phyloP scores from a whole-genome alignment of 2,888 invertebrate genomes.

The Phlogophora meticulosa region DNA sequence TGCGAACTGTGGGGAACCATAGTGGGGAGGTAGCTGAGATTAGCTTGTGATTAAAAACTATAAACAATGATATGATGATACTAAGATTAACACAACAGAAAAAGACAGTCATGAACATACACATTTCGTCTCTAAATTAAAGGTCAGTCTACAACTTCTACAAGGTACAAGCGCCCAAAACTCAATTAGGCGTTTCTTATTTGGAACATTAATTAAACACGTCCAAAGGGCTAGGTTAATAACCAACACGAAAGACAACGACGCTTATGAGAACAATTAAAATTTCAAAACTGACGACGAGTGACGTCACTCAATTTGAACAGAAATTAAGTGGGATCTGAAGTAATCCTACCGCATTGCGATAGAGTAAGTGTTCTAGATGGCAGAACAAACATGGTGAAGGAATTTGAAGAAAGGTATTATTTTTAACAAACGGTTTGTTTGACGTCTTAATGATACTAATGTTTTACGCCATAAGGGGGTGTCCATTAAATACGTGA shows the following conservation, averaged over 20 bases:
- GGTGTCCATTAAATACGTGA: too few relatives aligned
- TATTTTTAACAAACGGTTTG: background rate
- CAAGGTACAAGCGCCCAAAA: background rate
- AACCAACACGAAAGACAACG: constrained; percentile 18
- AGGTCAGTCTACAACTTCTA: background rate
- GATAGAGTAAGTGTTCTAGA: constrained; percentile 22
- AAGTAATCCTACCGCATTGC: constrained; percentile 50
- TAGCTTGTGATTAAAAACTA: background rate
- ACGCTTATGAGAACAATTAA: constrained; percentile 47
- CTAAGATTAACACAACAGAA: background rate
- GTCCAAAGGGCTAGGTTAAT: constrained; percentile 36
- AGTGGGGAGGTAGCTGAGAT: background rate
- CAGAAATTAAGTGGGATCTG: constrained; percentile 38
- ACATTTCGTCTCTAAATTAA: background rate
- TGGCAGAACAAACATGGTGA: background rate
- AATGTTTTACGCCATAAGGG: constrained; percentile 17
- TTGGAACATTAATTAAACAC: constrained; percentile 12
- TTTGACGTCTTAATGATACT: background rate
- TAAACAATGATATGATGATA: background rate
- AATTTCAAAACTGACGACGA: constrained; percentile 17
- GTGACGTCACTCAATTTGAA: constrained; percentile 49
- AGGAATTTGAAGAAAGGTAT: background rate
- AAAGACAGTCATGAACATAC: background rate
- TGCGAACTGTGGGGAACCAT: background rate
- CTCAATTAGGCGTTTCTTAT: background rate